Evolutionary conservation across 2,113 vertebrate genomes (phyloP).

Genomic region (Cnemophilus loriae): DNA sequence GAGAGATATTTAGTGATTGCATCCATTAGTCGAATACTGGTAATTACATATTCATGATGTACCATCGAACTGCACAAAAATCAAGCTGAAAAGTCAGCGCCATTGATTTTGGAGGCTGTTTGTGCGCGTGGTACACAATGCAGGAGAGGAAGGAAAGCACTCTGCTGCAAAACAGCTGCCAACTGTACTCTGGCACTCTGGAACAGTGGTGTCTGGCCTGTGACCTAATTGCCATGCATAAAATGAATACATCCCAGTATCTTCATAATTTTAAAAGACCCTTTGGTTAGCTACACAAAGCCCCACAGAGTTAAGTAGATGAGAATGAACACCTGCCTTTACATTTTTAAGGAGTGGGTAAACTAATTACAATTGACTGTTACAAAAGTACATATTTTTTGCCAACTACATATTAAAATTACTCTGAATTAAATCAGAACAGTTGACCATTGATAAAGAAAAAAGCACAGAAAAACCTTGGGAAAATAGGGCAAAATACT

Average conservation of each 20-base stretch:
- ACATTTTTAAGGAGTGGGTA: background rate
- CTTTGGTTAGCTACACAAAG: background rate
- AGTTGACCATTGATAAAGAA: background rate
- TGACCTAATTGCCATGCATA: background rate
- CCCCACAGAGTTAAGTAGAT: background rate
- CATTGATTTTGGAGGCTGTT: background rate
- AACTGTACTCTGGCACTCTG: rapidly evolving
- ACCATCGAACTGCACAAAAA: background rate
- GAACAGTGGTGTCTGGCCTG: background rate
- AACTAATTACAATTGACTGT: background rate
- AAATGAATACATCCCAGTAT: background rate
- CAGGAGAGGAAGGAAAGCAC: background rate
- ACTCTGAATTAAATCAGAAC: background rate
- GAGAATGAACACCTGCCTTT: background rate
- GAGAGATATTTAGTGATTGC: background rate
- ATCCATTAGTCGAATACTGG: background rate
- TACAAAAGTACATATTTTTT: background rate
- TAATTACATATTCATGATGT: background rate
- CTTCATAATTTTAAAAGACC: background rate
- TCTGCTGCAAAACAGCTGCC: background rate
- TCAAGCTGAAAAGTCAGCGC: background rate
- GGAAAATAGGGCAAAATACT: background rate
- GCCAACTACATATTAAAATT: background rate
- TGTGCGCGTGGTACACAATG: background rate
- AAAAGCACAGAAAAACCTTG: background rate